A percentile compares a stretch with the other conserved stretches of the same genome.
phyloP scores from a whole-genome alignment of 2,113 vertebrate genomes.

The Cricetomys ansorgei region DNA sequence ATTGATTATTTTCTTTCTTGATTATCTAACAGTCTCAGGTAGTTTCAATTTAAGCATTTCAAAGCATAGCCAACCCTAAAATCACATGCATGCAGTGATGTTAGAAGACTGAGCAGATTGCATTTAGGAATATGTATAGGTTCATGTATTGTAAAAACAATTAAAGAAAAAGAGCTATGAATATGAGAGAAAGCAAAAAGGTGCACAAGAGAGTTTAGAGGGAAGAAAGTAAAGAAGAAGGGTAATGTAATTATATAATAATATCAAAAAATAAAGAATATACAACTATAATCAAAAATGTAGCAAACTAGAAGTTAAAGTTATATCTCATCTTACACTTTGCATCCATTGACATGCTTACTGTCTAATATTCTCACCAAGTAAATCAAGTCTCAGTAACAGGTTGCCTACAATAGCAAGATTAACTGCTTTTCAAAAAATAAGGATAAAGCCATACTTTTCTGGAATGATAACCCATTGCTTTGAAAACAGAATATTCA shows the following conservation, averaged over 20 bases:
- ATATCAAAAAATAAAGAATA: background rate
- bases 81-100: background rate
- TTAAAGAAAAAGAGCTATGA: background rate
- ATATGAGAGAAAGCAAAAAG: background rate
- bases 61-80: background rate
- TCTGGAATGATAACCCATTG: background rate
- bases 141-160: background rate
- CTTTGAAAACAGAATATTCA: slow-evolving; percentile 10
- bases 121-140: background rate
- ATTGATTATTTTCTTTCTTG: slow-evolving; percentile 27
- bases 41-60: background rate
- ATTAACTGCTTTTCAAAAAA: background rate
- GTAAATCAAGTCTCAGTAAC: background rate
- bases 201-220: no score
- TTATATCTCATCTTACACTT: no score
- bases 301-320: background rate
- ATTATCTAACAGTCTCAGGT: background rate
- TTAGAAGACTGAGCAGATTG: background rate
- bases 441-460: background rate
- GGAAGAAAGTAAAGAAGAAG: background rate
- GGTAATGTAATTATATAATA: background rate
- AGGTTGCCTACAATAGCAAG: background rate
- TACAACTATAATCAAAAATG: background rate
- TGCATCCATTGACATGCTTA: background rate
- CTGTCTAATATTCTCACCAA: background rate